These are phyloP conservation scores for Sisyra terminalis DNA, from an alignment of 2,888 invertebrate species.

Conservation along the genomic window DNA sequence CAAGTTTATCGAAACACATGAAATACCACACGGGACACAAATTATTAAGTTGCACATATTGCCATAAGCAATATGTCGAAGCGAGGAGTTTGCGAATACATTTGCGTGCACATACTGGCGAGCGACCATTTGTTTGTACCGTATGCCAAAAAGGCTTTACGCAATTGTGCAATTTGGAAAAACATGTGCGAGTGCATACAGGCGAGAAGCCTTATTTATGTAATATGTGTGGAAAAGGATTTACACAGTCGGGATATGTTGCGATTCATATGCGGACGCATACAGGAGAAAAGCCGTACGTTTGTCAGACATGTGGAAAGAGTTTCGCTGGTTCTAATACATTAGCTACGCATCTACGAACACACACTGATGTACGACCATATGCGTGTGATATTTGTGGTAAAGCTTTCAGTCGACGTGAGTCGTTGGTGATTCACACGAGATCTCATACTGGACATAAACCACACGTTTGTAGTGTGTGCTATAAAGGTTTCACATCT, in stretches of 20 bases:
- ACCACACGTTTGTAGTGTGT: constrained; percentile 25
- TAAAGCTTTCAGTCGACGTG: constrained; percentile 25
- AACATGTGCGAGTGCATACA: constrained; percentile 27
- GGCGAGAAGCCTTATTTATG: constrained; percentile 28
- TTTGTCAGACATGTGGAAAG: constrained; percentile 27
- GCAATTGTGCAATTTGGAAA: constrained; percentile 27
- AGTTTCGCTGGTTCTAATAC: constrained; percentile 28
- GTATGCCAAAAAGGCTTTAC: constrained; percentile 27
- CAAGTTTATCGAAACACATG: constrained; percentile 32
- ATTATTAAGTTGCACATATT: constrained; percentile 27
- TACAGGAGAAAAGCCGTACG: constrained; percentile 27
- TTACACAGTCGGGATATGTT: constrained; percentile 29
- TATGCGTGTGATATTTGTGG: constrained; percentile 24
- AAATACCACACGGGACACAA: constrained; percentile 33
- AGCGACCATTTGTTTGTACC: constrained; percentile 26
- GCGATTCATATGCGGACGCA: constrained; percentile 29
- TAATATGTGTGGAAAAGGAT: constrained; percentile 27
- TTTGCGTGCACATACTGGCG: constrained; percentile 27
- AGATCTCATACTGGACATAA: constrained; percentile 26
- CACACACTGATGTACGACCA: constrained; percentile 21
- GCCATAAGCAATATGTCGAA: constrained; percentile 31
- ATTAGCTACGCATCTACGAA: constrained; percentile 25
- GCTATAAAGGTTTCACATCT: constrained; percentile 25
- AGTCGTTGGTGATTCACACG: constrained; percentile 25
- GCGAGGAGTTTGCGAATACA: constrained; percentile 27